Evolutionary conservation across 1,140 invertebrate genomes (phyloP), one percentile per base, ranked within the genome.

Genomic region (Physella acuta): DNA sequence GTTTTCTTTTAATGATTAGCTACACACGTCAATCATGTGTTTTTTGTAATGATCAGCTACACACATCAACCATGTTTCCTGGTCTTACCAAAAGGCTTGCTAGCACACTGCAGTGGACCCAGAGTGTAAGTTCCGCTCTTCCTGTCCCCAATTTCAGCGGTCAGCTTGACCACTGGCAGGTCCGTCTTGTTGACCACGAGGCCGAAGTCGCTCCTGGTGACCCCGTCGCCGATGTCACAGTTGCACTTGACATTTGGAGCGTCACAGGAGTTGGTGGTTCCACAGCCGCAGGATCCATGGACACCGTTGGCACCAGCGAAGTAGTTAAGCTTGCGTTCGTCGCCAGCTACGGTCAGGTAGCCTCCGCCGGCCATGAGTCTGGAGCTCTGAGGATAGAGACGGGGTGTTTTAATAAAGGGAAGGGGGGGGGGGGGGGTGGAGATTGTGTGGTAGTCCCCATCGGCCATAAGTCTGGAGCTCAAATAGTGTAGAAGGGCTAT

Each of bases 211-310:
- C 49, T 55, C 31, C 61, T 60, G 14, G 33, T 52, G 26, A 34
- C 17, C 3, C 30, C 61, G n/a, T 64, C 68, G 8, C 51, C 34
- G 17, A 64, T 64, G 36, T 70, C 51, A 37, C 68, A 70, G 52
- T 70, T 70, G 30, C 68, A 72, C 28, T 39, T 68, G 31, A 72
- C 59, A 1, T 39, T 11, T n/a, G 30, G 30, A 2, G 34, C 28
- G 3, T 55, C 49, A 36, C 71, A 72, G 31, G 71, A 72, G 30
- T 53, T 3, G 5, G 65, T 63, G 33, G 60, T 52, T 4, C 71
- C 71, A 58, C 71, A 72, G 5, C 71, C 71, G 53, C 71, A 72
- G n/a, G 28, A 34, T 58, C 62, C 60, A 3, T 37, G 1, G 1
- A 44, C 36, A 11, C 59, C 65, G 3, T 62, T n/a, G 17, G 58